Evolutionary conservation across 2,113 vertebrate species (phyloP), one percentile per base, ranked within the genome.

Genomic region (Mugil cephalus): DNA sequence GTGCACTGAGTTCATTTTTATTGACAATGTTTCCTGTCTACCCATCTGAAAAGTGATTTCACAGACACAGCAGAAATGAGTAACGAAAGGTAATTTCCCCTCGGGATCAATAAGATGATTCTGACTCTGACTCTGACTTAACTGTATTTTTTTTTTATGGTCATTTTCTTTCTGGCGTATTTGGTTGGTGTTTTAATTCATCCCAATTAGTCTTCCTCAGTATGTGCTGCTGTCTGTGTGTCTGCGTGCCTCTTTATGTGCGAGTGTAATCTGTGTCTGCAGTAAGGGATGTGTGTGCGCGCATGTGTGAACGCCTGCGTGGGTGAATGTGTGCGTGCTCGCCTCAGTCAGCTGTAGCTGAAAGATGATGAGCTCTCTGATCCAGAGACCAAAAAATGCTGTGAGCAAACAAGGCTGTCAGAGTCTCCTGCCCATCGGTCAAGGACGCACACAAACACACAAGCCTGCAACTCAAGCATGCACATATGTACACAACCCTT

Each of bases 321-420:
- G 64, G n/a, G 59, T 36, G 15, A 13, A 65, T 39, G 38, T 4
- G 15, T 55, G 45, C 39, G 54, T 17, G 59, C 7, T 3, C 68
- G 61, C 42, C 15, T 62, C 56, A 74, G 70, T 85, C 76, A 84
- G 72, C 48, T 36, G 43, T 77, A 87, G 85, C 73, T 81, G 76
- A 82, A 78, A 85, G 90, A 90, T 80, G 86, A 89, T 74, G 78
- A 90, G 86, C 64, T 74, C 79, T 88, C 85, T 82, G 79, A 91
- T 89, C 82, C 82, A 90, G 65, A 84, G 80, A 82, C 74, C 60
- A 67, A 84, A 86, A 87, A 69, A 51, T 2, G 71, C 90, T 84
- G 43, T 34, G 2, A 85, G 89, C 83, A 64, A 88, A 84, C 74
- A 80, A 81, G 77, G 67, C 79, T 86, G 84, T 87, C 87, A 91